Conservation (phyloP, 2,113 vertebrate species). For the Asarcornis scutulata region DNA sequence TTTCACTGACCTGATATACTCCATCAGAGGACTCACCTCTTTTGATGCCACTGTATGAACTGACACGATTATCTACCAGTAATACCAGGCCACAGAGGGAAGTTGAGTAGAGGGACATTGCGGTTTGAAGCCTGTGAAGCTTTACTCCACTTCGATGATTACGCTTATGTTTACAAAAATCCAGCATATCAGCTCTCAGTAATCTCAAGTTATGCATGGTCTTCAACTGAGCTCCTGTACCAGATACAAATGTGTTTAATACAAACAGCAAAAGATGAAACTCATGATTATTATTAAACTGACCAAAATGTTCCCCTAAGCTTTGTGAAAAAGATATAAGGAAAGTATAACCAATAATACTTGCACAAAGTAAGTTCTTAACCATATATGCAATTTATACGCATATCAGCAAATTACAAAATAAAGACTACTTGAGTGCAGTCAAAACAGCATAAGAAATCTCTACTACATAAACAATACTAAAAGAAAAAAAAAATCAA, state of each 20-base stretch:
- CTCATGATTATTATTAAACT: not conserved
- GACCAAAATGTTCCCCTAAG: not conserved
- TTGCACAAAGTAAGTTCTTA: not conserved
- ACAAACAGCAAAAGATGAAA: not conserved
- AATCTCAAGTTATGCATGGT: constrained; percentile 98
- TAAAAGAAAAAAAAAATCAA: not conserved
- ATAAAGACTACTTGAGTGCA: not conserved
- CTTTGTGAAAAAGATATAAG: not conserved
- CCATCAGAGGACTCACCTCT: constrained; percentile 80
- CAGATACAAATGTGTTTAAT: not conserved
- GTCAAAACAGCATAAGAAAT: not conserved
- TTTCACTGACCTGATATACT: not conserved
- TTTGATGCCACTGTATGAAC: constrained; percentile 97
- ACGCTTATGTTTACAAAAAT: constrained; percentile 93
- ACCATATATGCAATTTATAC: not conserved
- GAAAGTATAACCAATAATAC: not conserved
- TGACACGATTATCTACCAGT: constrained; percentile 95
- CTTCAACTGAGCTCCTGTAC: constrained; percentile 94
- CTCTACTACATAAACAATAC: not conserved
- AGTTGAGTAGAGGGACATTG: constrained; percentile 93
- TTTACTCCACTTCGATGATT: constrained; percentile 90
- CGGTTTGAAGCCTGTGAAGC: constrained; percentile 91
- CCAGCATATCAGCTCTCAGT: constrained; percentile 89
- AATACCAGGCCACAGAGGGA: constrained; percentile 94
- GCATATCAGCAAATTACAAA: not conserved